Base-by-base conservation (phyloP, 2,888 invertebrate species). In the Achlya flavicornis region DNA sequence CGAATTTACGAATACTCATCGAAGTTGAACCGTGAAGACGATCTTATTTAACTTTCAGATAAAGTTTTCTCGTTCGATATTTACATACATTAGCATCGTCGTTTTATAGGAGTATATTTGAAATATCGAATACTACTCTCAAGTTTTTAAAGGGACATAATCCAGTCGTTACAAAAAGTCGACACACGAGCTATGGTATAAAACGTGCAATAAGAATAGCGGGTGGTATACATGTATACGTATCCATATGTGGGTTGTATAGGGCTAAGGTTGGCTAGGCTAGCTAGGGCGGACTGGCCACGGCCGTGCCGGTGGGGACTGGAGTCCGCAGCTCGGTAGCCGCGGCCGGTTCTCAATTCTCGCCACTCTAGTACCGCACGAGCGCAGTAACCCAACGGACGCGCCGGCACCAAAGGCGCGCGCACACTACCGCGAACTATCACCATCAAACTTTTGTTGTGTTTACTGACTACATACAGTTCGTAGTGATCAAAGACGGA, bases 291-390 rank as follows among this genome's bases (percentile, higher is more conserved):
- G 74, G 69, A 76, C 68, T 72, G 68, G 74, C 71, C 69, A 81
- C 78, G 78, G 84, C 64, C 26, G 26, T 26, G 84, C 64, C 71
- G 72, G 72, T 75, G 71, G 73, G 74, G 69, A 80, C 80, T 78
- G 76, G 81, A 81, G 82, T 82, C 82, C 81, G 79, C 81, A 85
- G 80, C 80, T 79, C 83, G 80, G 84, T 87, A 86, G 85, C 87
- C 71, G 70, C 76, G 81, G 82, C 83, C 82, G 84, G 81, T 77
- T 79, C 83, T 80, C 68, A 62, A 66, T 65, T 61, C 75, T 72
- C 80, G 76, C 76, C 74, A 73, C 77, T 78, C 88, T 91, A 93
- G 93, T 93, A 91, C 86, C 83, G 86, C 85, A 89, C 91, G 81
- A 81, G 81, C 87, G 79, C 77, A 88, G 80, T 79, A 76, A 78